Evolutionary conservation across 2,113 vertebrate species (phyloP), one percentile per base, ranked within the genome.

Genomic region (Sinosuthora webbiana): DNA sequence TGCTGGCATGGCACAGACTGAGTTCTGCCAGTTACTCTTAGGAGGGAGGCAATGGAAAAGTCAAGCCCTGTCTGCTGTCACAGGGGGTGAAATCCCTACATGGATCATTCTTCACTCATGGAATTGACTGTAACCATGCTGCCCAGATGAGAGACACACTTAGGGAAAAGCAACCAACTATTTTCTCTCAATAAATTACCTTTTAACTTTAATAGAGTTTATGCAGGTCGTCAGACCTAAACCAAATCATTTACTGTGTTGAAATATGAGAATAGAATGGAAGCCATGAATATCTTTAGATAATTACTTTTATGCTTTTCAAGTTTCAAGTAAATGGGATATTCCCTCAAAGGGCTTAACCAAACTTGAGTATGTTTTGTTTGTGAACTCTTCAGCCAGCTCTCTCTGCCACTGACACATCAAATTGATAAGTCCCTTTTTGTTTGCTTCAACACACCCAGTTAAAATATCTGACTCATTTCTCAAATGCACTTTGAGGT

Each of bases 21-120:
- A 59, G 30, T 55, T 78, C 56, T 92, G 22, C 16, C 23, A 25
- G 13, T n/a, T 81, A 14, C 39, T 81, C 52, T 52, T 52, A 18
- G 37, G 37, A 82, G 23, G 24, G 20, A 68, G 13, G 25, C 69
- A 76, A 68, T 18, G 10, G 24, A 24, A 76, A 87, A 70, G 19
- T 17, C 4, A 7, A 78, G 37, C 28, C 25, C 31, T 74, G 37
- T 11, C 47, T 90, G 30, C 41, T 81, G 7, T 35, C 47, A 22
- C 57, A 47, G 41, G 13, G 13, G 13, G 11, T 71, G 37, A 82
- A 65, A 83, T 37, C 20, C 69, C 31, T 25, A 1, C 18, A 2
- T 28, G 35, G 25, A 39, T 88, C 20, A 3, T 7, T 28, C 28
- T 53, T 15, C 0, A 0, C 44, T 56, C 6, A 0, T 15, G 33